phyloP scores from a whole-genome alignment of 2,888 invertebrate species.

The Brassicogethes aeneus region DNA sequence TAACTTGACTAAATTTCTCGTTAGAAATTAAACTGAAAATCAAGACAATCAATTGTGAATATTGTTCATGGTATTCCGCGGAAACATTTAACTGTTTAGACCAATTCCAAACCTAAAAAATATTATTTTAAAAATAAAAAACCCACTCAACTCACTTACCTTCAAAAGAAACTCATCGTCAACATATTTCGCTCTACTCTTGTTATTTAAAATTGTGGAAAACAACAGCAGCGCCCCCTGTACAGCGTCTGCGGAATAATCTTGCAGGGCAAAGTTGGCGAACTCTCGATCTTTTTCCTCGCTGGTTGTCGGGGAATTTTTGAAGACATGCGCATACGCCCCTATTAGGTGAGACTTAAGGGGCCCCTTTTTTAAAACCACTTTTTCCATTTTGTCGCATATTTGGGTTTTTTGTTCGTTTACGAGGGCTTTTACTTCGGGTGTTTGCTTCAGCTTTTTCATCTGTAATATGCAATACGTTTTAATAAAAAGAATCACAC shows the following conservation, averaged over 20 bases:
- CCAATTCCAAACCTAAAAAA: constrained; percentile 20
- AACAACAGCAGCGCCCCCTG: constrained; percentile 27
- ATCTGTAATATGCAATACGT: constrained; percentile 16
- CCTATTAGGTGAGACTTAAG: constrained; percentile 13
- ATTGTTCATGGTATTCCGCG: constrained; percentile 21
- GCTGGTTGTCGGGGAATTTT: constrained; percentile 15
- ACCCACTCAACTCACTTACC: constrained; percentile 5
- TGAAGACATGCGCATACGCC: constrained; percentile 18
- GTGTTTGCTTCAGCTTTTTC: constrained; percentile 26
- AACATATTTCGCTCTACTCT: constrained; percentile 20
- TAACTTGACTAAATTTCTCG: constrained; percentile 27
- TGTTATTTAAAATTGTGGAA: constrained; percentile 29
- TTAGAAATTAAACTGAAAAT: constrained; percentile 30
- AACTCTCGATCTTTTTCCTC: constrained; percentile 19
- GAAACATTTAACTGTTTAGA: constrained; percentile 14
- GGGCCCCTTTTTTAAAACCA: no score
- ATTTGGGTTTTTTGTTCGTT: constrained; percentile 20
- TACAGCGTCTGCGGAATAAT: constrained; percentile 13
- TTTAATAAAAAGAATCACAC: no score
- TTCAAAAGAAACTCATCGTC: constrained; percentile 24
- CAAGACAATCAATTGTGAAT: constrained; percentile 27
- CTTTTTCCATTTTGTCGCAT: constrained; percentile 20
- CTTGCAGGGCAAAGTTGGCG: constrained; percentile 17
- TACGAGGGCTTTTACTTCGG: constrained; percentile 20
- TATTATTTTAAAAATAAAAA: constrained; percentile 12